Base-by-base conservation (phyloP, 2,113 vertebrate species). In the Phodopus roborovskii region DNA sequence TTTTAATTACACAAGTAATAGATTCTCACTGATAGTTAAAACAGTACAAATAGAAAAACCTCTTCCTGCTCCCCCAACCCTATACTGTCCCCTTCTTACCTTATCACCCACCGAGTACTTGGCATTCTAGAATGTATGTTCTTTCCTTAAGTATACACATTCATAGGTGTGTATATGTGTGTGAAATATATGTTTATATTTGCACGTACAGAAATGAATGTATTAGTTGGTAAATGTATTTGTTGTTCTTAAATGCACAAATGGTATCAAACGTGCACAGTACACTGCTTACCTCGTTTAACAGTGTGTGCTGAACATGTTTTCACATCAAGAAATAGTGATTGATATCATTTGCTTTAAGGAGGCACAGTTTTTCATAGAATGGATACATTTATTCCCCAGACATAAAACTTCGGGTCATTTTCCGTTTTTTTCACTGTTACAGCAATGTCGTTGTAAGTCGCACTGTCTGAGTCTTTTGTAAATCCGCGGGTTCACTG, bases 11-110 rank as follows among this genome's bases (percentile, higher is more conserved):
- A 48, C 20, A 58, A 81, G 53, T 53, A n/a, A 53, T 42, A 84
- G 7, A 95, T 81, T 62, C 48, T 90, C 33, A 30, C 0, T 90
- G 45, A 88, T 75, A 88, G 86, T 66, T 79, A 66, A 89, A 93
- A 77, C 30, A 93, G 74, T 58, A 87, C 9, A 73, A 48, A 45
- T 73, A 83, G 42, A n/a, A 62, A 42, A 93, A 95, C 28, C 9
- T 90, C 84, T 89, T 30, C 56, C 71, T 88, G 16, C 4, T 11
- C 3, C 24, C 36, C 68, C 84, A n/a, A n/a, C n/a, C n/a, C n/a
- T n/a, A n/a, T n/a, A 88, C 15, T n/a, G 33, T 26, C 81, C 24
- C 60, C 1, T 48, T 77, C 1, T 85, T 33, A 8, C 2, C 26
- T 92, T 85, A 81, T 92, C 75, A 50, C 78, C 3, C 7, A 92